Conservation (phyloP, 2,113 vertebrate genomes). For the Sinocyclocheilus grahami region DNA sequence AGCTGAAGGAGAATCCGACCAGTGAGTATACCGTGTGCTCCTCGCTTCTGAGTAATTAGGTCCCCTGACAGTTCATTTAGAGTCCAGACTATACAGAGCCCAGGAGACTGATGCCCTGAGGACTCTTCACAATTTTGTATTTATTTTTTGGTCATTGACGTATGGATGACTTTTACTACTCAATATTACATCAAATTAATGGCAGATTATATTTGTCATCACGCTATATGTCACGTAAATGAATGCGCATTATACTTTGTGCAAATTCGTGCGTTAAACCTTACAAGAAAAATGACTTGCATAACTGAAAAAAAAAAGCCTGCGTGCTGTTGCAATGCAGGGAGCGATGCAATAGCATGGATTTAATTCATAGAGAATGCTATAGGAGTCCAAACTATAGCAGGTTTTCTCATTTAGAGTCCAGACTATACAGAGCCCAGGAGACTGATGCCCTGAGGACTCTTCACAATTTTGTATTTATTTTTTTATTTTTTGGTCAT, state of each 20-base stretch:
- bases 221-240: neutral
- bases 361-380: neutral
- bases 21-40: constrained; percentile 1
- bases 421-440: too few species aligned
- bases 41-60: constrained; percentile 49
- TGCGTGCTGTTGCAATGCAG: constrained; percentile 8
- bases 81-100: constrained; percentile 16
- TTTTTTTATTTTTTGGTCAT: neutral
- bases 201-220: neutral
- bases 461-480: too few species aligned
- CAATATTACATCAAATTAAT: neutral
- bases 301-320: neutral
- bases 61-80: constrained; percentile 50
- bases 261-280: neutral
- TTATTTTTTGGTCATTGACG: neutral
- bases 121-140: neutral
- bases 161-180: constrained; percentile 18
- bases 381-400: neutral
- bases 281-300: neutral
- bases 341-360: neutral
- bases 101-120: neutral
- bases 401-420: too few species aligned
- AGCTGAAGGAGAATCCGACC: constrained; percentile 48
- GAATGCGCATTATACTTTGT: neutral
- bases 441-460: too few species aligned